Evolutionary conservation across 1,140 invertebrate genomes (phyloP).

Genomic region (Penaeus japonicus): DNA sequence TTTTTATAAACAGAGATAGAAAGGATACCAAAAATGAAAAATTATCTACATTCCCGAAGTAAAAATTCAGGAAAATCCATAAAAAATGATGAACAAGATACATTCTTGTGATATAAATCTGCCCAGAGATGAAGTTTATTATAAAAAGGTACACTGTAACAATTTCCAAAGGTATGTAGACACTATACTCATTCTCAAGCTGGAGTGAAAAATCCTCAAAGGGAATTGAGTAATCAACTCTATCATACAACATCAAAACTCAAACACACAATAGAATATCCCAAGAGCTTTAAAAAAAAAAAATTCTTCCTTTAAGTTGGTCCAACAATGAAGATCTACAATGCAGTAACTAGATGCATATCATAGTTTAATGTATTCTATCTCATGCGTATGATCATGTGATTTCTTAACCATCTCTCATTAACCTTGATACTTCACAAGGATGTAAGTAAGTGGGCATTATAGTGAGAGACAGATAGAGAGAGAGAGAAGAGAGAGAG

Average conservation of each 20-base stretch:
- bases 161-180: constrained; percentile 16
- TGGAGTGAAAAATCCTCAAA: too few relatives aligned
- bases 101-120: background rate
- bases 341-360: too few relatives aligned
- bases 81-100: background rate
- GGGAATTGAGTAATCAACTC: too few relatives aligned
- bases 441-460: background rate
- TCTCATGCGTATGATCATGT: background rate
- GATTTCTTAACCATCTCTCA: background rate
- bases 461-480: background rate
- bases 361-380: constrained; percentile 1
- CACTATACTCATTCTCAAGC: constrained; percentile 4
- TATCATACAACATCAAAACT: too few relatives aligned
- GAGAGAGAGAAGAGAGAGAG: background rate
- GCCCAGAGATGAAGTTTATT: too few relatives aligned
- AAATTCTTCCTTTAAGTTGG: too few relatives aligned
- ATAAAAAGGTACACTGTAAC: background rate
- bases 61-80: background rate
- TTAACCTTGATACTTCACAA: background rate
- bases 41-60: too few relatives aligned
- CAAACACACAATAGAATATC: too few relatives aligned
- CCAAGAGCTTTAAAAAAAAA: too few relatives aligned
- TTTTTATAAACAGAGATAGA: too few relatives aligned
- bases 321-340: too few relatives aligned
- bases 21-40: too few relatives aligned